Conservation (phyloP, 2,113 vertebrate species). For the Lampris megalopsis region DNA sequence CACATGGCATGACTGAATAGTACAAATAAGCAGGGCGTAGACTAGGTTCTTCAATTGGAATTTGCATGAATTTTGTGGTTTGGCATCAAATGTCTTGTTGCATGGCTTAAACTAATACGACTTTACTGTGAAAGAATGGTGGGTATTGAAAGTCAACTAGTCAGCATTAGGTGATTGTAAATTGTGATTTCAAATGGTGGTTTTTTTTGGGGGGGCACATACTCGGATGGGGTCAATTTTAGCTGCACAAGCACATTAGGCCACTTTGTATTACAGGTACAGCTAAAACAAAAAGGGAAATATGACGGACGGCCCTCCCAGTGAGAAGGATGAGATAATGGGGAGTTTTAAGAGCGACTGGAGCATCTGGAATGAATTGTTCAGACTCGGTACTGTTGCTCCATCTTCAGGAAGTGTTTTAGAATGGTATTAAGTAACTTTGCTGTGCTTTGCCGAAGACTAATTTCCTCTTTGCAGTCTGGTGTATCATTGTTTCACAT, state of each 20-base stretch:
- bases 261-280: conserved; percentile 8
- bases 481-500: background rate
- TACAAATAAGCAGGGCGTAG: background rate
- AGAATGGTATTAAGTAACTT: conserved; percentile 72
- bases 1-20: background rate
- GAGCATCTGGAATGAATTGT: conserved; percentile 79
- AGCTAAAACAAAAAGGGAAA: conserved; percentile 22
- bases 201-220: background rate
- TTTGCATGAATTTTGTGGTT: conserved; percentile 1
- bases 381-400: conserved; percentile 56
- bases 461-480: conserved; percentile 63
- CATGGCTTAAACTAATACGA: too few species aligned
- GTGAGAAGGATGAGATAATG: conserved; percentile 61
- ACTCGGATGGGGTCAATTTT: background rate
- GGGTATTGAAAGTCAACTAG: background rate
- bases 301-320: conserved; percentile 10
- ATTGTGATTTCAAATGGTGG: conserved; percentile 10
- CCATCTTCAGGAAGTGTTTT: conserved; percentile 59
- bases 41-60: background rate
- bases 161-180: background rate
- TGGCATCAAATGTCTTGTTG: too few species aligned
- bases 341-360: conserved; percentile 31
- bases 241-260: background rate
- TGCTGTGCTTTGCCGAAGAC: conserved; percentile 49
- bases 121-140: too few species aligned